phyloP scores from a whole-genome alignment of 2,888 invertebrate genomes.

The Crossocerus cetratus region DNA sequence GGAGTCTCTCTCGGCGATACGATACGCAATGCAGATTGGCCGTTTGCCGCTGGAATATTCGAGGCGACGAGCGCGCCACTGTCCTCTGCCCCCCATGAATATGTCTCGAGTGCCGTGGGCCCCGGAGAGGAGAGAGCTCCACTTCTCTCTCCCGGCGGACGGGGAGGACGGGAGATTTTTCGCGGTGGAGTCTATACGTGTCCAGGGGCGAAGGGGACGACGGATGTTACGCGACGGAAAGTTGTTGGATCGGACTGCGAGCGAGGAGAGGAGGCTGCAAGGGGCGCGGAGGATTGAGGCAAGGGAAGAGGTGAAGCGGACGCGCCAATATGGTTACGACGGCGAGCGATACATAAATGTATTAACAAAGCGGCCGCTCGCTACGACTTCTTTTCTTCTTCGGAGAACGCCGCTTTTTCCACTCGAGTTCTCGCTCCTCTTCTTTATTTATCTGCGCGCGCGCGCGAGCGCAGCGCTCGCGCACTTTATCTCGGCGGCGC shows the following conservation, averaged over 20 bases:
- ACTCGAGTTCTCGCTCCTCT: constrained; percentile 1
- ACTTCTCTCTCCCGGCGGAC: too few species aligned
- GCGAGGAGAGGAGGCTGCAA: constrained; percentile 5
- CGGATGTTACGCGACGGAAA: constrained; percentile 11
- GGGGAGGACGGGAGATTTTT: background rate
- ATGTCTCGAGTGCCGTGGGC: background rate
- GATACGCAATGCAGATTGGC: constrained; percentile 48
- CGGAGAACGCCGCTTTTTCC: constrained; percentile 15
- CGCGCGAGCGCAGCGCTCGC: constrained; percentile 5
- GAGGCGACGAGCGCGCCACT: constrained; percentile 5
- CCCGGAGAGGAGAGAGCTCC: background rate
- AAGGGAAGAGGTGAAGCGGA: constrained; percentile 9
- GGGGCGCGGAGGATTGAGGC: background rate
- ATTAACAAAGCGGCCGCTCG: constrained; percentile 57
- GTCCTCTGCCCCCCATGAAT: constrained; percentile 25
- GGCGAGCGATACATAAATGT: constrained; percentile 71
- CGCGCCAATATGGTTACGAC: constrained; percentile 43
- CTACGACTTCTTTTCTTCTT: constrained; percentile 25
- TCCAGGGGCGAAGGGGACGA: background rate
- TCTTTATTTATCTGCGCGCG: constrained; percentile 6
- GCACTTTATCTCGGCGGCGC: constrained; percentile 24
- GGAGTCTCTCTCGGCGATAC: constrained; percentile 12
- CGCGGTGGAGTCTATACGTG: background rate
- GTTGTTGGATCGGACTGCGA: constrained; percentile 5
- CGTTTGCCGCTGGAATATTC: constrained; percentile 29